These are phyloP conservation scores for Cygnus olor DNA, from an alignment of 2,797 vertebrate genomes.

Conservation along the genomic window DNA sequence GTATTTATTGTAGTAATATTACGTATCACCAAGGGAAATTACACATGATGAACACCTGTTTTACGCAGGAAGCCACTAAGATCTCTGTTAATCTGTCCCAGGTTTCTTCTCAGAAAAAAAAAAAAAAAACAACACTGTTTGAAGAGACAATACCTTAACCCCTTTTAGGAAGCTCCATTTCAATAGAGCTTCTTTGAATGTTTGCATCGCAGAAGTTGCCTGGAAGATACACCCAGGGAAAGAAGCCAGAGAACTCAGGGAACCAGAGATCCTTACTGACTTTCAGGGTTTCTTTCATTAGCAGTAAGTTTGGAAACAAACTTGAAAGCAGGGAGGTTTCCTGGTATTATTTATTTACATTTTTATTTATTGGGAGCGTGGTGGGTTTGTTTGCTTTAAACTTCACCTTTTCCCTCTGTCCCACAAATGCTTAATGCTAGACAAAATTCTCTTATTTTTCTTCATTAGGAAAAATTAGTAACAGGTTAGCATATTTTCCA, in stretches of 20 bases:
- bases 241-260: neutral
- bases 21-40: slow-evolving; percentile 36
- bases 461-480: neutral
- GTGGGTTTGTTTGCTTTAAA: neutral
- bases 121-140: too few relatives aligned
- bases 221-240: neutral
- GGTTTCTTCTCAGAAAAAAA: neutral
- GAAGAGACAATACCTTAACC: neutral
- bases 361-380: neutral
- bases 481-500: neutral
- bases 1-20: slow-evolving; percentile 60
- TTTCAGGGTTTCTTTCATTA: neutral
- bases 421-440: neutral
- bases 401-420: neutral
- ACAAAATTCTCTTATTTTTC: neutral
- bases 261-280: neutral
- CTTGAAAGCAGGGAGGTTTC: neutral
- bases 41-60: slow-evolving; percentile 63
- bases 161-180: neutral
- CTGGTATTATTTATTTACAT: neutral
- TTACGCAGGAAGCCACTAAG: slow-evolving; percentile 6
- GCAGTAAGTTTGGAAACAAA: neutral
- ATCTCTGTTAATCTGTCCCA: slow-evolving; percentile 26
- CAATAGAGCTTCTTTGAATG: neutral
- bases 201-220: neutral